Conservation (phyloP, 1,140 invertebrate genomes). For the Drosophila seguyi region DNA sequence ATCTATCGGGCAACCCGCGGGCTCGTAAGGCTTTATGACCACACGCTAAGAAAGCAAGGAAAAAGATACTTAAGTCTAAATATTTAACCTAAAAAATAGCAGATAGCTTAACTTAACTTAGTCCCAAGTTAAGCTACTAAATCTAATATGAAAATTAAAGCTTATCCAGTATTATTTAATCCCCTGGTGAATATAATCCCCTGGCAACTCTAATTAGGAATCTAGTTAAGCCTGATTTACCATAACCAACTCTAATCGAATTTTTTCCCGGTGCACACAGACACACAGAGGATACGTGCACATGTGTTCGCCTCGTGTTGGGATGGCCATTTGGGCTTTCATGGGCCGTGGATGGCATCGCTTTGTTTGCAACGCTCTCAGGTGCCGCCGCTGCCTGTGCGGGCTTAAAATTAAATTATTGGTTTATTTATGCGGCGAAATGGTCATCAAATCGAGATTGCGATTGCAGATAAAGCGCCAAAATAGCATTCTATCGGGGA, state of each 20-base stretch:
- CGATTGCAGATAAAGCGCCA: conserved; percentile 51
- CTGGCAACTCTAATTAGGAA: not conserved
- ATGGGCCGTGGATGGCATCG: conserved; percentile 50
- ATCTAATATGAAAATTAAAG: not conserved
- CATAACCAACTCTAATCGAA: not conserved
- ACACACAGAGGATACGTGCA: conserved; percentile 10
- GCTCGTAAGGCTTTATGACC: conserved; percentile 65
- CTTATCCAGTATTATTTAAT: not conserved
- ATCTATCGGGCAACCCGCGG: conserved; percentile 4
- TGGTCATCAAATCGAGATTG: conserved; percentile 74
- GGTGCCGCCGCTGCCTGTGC: conserved; percentile 43
- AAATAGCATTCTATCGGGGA: conserved; percentile 20
- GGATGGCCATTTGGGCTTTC: conserved; percentile 52
- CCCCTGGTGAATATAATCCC: not conserved
- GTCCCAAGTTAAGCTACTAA: not conserved
- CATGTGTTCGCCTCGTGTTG: conserved; percentile 25
- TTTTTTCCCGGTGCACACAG: conserved; percentile 9
- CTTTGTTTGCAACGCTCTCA: conserved; percentile 31
- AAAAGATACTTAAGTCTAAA: fast-evolving
- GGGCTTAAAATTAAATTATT: conserved; percentile 78
- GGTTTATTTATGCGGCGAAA: conserved; percentile 74
- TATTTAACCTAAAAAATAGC: not conserved
- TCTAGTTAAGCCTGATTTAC: not conserved
- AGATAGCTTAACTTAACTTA: too few species aligned
- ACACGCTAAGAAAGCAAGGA: not conserved